A percentile compares a stretch with the other conserved stretches of the same genome.
Evolutionary conservation across 2,113 vertebrate species (phyloP).

Genomic region (Lethenteron camtschaticum): DNA sequence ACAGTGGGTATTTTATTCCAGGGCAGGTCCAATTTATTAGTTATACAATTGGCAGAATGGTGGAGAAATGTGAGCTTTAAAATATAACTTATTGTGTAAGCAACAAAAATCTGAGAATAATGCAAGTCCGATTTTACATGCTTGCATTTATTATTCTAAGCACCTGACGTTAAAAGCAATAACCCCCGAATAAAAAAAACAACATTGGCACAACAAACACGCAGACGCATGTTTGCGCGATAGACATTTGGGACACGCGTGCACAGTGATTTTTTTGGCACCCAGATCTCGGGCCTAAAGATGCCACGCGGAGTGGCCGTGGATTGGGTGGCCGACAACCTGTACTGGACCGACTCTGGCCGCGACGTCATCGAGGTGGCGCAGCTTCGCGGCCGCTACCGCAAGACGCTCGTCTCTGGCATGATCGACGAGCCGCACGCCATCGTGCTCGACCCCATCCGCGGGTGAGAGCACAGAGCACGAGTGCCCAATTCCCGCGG

Average conservation of each 20-base stretch:
- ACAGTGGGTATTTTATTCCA: too few species aligned
- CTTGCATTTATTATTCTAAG: too few species aligned
- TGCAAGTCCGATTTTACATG: too few species aligned
- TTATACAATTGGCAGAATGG: too few species aligned
- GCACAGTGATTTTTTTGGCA: background rate
- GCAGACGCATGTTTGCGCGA: background rate
- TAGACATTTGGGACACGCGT: constrained; percentile 2
- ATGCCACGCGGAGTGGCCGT: constrained; percentile 81
- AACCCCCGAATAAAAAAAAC: too few species aligned
- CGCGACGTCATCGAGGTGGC: constrained; percentile 88
- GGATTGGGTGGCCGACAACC: constrained; percentile 84
- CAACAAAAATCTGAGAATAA: too few species aligned
- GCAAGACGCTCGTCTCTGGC: constrained; percentile 78
- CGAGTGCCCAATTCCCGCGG: too few species aligned
- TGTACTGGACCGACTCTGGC: constrained; percentile 92
- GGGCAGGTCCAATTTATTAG: too few species aligned
- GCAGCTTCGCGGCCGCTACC: constrained; percentile 69
- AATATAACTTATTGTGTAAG: too few species aligned
- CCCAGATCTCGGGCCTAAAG: constrained; percentile 66
- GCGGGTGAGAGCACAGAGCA: constrained; percentile 31
- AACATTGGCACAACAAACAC: too few species aligned
- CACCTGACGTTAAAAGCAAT: too few species aligned
- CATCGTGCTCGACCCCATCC: constrained; percentile 66
- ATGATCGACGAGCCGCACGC: constrained; percentile 94
- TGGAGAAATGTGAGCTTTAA: too few species aligned